These are phyloP conservation scores for Sarcophaga peregrina DNA, from an alignment of 1,140 invertebrate species.

Conservation along the genomic window DNA sequence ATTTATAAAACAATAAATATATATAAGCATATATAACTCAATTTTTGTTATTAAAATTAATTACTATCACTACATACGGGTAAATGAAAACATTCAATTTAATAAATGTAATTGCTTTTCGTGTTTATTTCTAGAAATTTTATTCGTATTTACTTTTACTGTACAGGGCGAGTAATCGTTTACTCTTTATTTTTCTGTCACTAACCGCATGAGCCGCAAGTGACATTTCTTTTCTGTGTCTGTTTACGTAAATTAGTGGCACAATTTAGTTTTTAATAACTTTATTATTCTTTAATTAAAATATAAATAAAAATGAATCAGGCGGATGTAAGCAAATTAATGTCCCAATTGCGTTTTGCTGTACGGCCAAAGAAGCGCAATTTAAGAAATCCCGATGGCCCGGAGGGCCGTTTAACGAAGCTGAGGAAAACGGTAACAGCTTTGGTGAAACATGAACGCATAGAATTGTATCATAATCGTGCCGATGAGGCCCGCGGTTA, in stretches of 20 bases:
- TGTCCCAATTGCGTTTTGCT: conserved; percentile 78
- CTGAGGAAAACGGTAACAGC: conserved; percentile 85
- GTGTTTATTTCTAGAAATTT: too few relatives aligned
- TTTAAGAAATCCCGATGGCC: conserved; percentile 76
- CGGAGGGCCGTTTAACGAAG: conserved; percentile 80
- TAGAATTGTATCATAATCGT: conserved; percentile 81
- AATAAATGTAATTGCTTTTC: too few relatives aligned
- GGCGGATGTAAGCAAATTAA: conserved; percentile 77
- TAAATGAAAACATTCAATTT: too few relatives aligned
- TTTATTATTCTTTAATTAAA: not conserved
- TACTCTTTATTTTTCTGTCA: not conserved
- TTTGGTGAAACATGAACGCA: conserved; percentile 87
- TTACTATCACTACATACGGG: too few relatives aligned
- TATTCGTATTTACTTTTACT: too few relatives aligned
- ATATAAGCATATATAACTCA: too few relatives aligned
- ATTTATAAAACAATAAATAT: too few relatives aligned
- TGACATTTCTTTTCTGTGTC: not conserved
- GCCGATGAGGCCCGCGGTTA: conserved; percentile 90
- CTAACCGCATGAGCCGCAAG: not conserved
- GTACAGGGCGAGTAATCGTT: too few relatives aligned
- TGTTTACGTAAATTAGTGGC: conserved; percentile 22
- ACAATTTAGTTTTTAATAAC: not conserved
- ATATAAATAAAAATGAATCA: conserved; percentile 75
- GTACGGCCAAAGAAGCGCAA: conserved; percentile 71
- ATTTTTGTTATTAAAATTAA: too few relatives aligned